These are phyloP conservation scores for Drosophila subquinaria DNA, from an alignment of 2,888 invertebrate species.

Conservation along the genomic window DNA sequence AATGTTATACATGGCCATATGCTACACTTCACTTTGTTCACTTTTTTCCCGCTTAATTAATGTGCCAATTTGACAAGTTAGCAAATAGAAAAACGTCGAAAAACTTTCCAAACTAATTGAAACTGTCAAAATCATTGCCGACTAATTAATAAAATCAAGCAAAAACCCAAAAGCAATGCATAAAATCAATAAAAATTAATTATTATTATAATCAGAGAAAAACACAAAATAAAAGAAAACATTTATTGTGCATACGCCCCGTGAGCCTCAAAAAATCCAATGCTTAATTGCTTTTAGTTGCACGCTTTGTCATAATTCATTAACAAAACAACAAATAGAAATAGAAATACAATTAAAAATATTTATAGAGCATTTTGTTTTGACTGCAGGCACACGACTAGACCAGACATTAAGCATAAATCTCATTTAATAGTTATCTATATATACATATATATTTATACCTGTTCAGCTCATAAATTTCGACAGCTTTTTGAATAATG, in stretches of 20 bases:
- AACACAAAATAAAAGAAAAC: constrained; percentile 42
- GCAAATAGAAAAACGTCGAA: constrained; percentile 40
- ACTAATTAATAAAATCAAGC: constrained; percentile 65
- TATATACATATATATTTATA: constrained; percentile 28
- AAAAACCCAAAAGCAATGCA: constrained; percentile 17
- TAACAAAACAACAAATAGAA: constrained; percentile 26
- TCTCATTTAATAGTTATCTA: constrained; percentile 29
- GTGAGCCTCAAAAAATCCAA: constrained; percentile 34
- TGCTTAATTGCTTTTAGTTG: constrained; percentile 66
- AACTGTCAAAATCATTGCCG: constrained; percentile 66
- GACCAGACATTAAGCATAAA: constrained; percentile 52
- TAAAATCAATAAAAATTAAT: constrained; percentile 69
- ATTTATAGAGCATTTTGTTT: constrained; percentile 47
- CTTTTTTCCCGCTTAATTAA: constrained; percentile 50
- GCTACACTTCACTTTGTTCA: constrained; percentile 4
- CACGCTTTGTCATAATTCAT: constrained; percentile 63
- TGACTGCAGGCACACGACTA: constrained; percentile 47
- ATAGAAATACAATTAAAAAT: constrained; percentile 42
- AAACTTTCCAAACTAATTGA: constrained; percentile 65
- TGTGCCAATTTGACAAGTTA: constrained; percentile 59
- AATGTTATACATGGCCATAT: constrained; percentile 47
- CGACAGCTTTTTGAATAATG: constrained; percentile 67
- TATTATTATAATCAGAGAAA: constrained; percentile 36
- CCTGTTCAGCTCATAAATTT: constrained; percentile 59
- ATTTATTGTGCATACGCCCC: constrained; percentile 49